A percentile compares a stretch with the other conserved stretches of the same genome.
Evolutionary conservation across 1,140 invertebrate species (phyloP).

Genomic region (Antheraea mylitta): DNA sequence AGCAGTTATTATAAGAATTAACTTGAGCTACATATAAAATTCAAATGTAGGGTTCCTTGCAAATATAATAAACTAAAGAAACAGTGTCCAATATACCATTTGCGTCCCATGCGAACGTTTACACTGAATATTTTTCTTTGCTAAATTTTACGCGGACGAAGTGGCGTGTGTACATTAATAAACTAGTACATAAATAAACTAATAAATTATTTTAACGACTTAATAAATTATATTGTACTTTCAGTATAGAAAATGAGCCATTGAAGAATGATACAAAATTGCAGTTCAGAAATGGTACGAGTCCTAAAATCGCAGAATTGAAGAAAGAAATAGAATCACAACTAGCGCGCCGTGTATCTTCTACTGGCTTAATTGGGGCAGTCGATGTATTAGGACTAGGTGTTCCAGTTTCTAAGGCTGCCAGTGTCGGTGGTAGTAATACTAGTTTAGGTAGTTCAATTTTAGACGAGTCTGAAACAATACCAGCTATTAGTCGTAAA

Average conservation of each 20-base stretch:
- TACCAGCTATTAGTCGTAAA: slow-evolving; percentile 38
- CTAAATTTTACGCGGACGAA: too few species aligned
- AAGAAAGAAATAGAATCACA: slow-evolving; percentile 67
- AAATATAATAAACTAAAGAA: too few species aligned
- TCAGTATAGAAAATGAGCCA: slow-evolving; percentile 61
- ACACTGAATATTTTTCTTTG: too few species aligned
- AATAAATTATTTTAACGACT: not conserved
- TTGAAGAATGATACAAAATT: slow-evolving; percentile 42
- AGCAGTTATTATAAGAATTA: too few species aligned
- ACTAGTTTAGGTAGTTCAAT: slow-evolving; percentile 72
- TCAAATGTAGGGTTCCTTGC: too few species aligned
- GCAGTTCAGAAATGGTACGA: slow-evolving; percentile 43
- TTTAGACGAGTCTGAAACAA: slow-evolving; percentile 60
- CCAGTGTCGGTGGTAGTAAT: slow-evolving; percentile 63
- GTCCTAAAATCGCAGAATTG: slow-evolving; percentile 70
- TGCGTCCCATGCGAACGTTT: too few species aligned
- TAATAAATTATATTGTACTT: slow-evolving; percentile 19
- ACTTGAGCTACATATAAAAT: too few species aligned
- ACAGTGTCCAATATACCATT: too few species aligned
- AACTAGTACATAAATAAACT: too few species aligned
- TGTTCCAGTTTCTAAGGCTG: slow-evolving; percentile 35
- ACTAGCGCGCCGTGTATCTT: slow-evolving; percentile 56
- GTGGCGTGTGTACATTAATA: too few species aligned
- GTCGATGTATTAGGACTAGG: slow-evolving; percentile 49
- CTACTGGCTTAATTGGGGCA: slow-evolving; percentile 52